Conservation (phyloP, 2,888 invertebrate genomes). For the Dolichomitus sp. region DNA sequence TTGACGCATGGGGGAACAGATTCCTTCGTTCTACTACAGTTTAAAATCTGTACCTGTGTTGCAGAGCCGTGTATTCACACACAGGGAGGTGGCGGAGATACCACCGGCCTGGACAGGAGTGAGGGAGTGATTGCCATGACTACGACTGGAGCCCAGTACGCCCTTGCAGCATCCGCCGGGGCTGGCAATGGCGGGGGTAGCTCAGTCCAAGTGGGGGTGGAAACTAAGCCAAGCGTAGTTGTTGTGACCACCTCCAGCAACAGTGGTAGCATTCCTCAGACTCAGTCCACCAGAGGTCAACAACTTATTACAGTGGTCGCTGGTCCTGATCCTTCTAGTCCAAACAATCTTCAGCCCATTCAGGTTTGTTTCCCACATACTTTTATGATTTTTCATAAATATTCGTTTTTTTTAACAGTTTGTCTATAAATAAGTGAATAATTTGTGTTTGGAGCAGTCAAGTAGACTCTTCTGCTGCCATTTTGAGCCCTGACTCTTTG, state of each 20-base stretch:
- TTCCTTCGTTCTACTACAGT: slow-evolving; percentile 31
- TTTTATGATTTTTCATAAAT: neutral
- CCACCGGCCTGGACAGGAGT: slow-evolving; percentile 79
- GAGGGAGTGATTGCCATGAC: slow-evolving; percentile 85
- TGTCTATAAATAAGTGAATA: neutral
- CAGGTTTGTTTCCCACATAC: slow-evolving; percentile 77
- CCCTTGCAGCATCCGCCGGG: slow-evolving; percentile 84
- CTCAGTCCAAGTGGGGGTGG: slow-evolving; percentile 82
- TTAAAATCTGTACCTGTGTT: slow-evolving; percentile 72
- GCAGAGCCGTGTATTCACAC: slow-evolving; percentile 79
- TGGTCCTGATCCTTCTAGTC: slow-evolving; percentile 83
- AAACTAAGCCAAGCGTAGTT: slow-evolving; percentile 82
- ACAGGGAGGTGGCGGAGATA: slow-evolving; percentile 79
- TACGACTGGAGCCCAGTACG: slow-evolving; percentile 85
- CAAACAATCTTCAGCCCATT: slow-evolving; percentile 84
- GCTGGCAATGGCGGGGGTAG: slow-evolving; percentile 83
- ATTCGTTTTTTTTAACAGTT: neutral
- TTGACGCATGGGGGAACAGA: slow-evolving; percentile 29
- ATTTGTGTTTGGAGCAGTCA: slow-evolving; percentile 16
- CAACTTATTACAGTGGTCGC: slow-evolving; percentile 85
- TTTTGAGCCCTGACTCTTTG: neutral
- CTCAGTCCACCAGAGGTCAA: slow-evolving; percentile 82
- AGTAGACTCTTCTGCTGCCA: neutral
- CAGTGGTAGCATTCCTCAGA: slow-evolving; percentile 81
- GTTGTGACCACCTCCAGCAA: slow-evolving; percentile 84